Evolutionary conservation across 1,140 invertebrate genomes (phyloP).

Genomic region (Caenorhabditis inopinata): DNA sequence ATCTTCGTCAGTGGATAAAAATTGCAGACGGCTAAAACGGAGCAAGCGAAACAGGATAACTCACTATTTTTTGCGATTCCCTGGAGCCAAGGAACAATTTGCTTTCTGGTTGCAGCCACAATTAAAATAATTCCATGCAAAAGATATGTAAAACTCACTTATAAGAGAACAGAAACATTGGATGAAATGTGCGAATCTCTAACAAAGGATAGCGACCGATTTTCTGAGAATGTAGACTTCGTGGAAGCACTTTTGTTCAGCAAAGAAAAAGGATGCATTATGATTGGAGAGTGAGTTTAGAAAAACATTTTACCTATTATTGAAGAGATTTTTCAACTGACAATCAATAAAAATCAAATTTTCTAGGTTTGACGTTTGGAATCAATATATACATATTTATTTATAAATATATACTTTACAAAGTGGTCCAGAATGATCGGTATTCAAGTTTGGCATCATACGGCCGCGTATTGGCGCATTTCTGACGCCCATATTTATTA

Average conservation of each 20-base stretch:
- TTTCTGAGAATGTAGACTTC: constrained; percentile 72
- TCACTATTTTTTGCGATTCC: constrained; percentile 78
- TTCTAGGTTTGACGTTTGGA: too few relatives aligned
- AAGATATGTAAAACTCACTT: constrained; percentile 72
- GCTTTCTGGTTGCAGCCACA: constrained; percentile 79
- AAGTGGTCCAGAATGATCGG: too few relatives aligned
- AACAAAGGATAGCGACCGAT: constrained; percentile 55
- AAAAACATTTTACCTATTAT: not conserved
- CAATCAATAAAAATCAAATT: too few relatives aligned
- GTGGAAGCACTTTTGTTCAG: constrained; percentile 77
- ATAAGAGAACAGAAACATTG: constrained; percentile 72
- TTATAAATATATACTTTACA: too few relatives aligned
- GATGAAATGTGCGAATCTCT: constrained; percentile 52
- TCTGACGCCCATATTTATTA: too few relatives aligned
- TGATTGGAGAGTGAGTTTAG: constrained; percentile 73
- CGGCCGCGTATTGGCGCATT: too few relatives aligned
- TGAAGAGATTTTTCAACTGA: too few relatives aligned
- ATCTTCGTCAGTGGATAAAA: constrained; percentile 36
- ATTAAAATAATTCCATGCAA: constrained; percentile 76
- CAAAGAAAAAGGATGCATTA: constrained; percentile 74
- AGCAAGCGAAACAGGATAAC: not conserved
- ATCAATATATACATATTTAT: too few relatives aligned
- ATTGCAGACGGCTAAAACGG: not conserved
- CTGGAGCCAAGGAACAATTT: constrained; percentile 82
- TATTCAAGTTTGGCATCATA: too few relatives aligned